Evolutionary conservation across 2,113 vertebrate species (phyloP).

Genomic region (Otus sunia): DNA sequence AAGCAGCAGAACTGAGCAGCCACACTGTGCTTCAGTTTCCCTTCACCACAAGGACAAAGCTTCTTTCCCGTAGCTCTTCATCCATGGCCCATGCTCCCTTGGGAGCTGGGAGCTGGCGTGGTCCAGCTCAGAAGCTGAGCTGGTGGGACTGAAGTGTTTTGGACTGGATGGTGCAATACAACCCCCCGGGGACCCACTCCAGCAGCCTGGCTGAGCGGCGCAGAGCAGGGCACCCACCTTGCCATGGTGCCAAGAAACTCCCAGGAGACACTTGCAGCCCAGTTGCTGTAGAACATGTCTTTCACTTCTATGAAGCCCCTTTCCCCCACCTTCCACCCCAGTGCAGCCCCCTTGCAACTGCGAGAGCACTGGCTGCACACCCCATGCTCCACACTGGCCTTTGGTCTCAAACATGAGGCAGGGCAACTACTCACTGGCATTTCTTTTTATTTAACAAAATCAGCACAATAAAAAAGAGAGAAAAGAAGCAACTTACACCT

Average conservation of each 20-base stretch:
- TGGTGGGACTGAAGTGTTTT: background rate
- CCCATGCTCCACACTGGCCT: rapidly evolving
- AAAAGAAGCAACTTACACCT: background rate
- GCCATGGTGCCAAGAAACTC: background rate
- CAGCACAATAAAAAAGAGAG: background rate
- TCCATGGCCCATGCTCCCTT: rapidly evolving
- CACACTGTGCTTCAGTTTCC: background rate
- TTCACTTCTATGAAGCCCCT: background rate
- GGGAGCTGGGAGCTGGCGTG: background rate
- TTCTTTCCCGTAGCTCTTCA: background rate
- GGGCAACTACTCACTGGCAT: background rate
- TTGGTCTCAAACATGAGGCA: background rate
- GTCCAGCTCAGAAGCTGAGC: background rate
- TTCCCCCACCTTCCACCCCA: background rate
- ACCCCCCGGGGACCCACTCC: rapidly evolving
- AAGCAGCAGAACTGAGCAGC: rapidly evolving
- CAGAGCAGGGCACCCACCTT: rapidly evolving
- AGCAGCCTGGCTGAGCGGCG: background rate
- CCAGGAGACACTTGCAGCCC: background rate
- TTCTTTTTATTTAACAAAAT: constrained; percentile 45
- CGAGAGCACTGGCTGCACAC: background rate
- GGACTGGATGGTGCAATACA: background rate
- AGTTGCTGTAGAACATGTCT: background rate
- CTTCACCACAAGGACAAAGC: background rate
- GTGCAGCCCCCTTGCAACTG: too few relatives aligned